Conservation (phyloP, 2,888 invertebrate genomes). For the Venusia cambrica region DNA sequence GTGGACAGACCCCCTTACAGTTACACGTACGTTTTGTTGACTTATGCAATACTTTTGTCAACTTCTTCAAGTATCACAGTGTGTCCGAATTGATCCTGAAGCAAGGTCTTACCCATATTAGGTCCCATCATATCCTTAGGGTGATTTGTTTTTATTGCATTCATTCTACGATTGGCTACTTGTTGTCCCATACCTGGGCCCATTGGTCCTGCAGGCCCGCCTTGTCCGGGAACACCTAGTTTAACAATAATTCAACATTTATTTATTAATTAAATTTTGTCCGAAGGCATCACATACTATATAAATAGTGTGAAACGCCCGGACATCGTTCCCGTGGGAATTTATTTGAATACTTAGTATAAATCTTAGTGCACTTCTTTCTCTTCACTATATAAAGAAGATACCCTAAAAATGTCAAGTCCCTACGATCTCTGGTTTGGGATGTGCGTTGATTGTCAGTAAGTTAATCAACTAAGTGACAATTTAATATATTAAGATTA, state of each 20-base stretch:
- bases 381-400: not conserved
- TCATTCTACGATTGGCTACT: slow-evolving; percentile 88
- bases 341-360: too few species aligned
- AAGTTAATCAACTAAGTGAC: too few species aligned
- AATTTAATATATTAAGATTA: not conserved
- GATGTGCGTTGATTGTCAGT: too few species aligned
- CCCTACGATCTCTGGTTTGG: too few species aligned
- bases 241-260: too few species aligned
- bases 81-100: slow-evolving; percentile 24
- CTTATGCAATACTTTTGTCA: slow-evolving; percentile 22
- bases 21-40: slow-evolving; percentile 15
- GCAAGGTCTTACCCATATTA: slow-evolving; percentile 86
- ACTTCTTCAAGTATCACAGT: slow-evolving; percentile 19
- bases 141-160: slow-evolving; percentile 93
- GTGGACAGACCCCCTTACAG: slow-evolving; percentile 12
- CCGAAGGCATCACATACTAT: too few species aligned
- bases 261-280: too few species aligned
- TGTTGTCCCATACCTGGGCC: slow-evolving; percentile 77
- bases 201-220: slow-evolving; percentile 69
- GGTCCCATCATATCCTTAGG: slow-evolving; percentile 90
- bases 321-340: too few species aligned
- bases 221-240: slow-evolving; percentile 50
- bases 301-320: too few species aligned
- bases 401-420: too few species aligned
- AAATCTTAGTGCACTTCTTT: too few species aligned